Conservation (phyloP, 2,797 vertebrate genomes). For the Manis pentadactyla region DNA sequence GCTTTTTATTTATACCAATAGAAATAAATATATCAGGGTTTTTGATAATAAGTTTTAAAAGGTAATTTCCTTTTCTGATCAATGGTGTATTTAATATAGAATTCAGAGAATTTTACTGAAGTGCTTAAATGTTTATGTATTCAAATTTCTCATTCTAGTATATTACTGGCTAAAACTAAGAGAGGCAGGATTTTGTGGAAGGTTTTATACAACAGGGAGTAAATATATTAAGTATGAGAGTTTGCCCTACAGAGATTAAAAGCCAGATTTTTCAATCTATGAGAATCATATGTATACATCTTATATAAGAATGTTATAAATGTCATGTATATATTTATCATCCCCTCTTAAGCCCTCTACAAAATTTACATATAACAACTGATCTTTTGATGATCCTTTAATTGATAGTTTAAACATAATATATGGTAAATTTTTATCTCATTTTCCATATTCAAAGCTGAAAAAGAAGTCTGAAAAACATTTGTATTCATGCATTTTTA, state of each 20-base stretch:
- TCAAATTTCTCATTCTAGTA: neutral
- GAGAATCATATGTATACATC: neutral
- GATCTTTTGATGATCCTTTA: neutral
- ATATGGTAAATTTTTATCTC: neutral
- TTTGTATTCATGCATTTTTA: neutral
- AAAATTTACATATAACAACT: neutral
- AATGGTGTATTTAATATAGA: neutral
- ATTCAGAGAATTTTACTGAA: neutral
- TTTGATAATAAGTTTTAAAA: neutral
- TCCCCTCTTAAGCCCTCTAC: neutral
- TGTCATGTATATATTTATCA: neutral
- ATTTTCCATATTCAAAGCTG: slow-evolving; percentile 7
- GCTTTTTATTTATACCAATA: neutral
- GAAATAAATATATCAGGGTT: neutral
- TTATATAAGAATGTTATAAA: neutral
- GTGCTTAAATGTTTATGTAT: neutral
- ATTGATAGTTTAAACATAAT: neutral
- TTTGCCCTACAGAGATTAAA: neutral
- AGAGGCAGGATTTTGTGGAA: neutral
- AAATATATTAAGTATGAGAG: neutral
- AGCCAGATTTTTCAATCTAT: neutral
- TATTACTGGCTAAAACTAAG: neutral
- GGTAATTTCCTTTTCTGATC: neutral
- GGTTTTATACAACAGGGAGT: neutral
- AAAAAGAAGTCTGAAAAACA: neutral